Evolutionary conservation across 2,113 vertebrate species (phyloP).

Genomic region (Mormoops blainvillei): DNA sequence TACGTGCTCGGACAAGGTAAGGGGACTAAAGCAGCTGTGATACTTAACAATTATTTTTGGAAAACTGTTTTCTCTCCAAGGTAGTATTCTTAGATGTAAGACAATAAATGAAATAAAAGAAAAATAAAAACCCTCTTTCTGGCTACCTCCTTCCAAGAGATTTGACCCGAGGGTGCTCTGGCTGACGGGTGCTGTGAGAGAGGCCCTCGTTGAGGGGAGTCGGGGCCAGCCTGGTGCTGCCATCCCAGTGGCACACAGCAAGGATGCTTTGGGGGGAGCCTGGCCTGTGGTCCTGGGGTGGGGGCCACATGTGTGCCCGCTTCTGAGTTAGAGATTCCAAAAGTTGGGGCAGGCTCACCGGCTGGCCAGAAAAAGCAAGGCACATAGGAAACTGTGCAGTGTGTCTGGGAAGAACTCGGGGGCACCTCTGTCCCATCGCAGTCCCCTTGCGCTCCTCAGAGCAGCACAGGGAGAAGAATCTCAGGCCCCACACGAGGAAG

Average conservation of each 20-base stretch:
- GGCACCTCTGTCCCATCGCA: background rate
- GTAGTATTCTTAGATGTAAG: background rate
- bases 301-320: background rate
- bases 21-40: background rate
- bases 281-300: background rate
- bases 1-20: background rate
- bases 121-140: background rate
- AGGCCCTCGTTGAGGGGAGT: background rate
- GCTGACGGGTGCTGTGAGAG: background rate
- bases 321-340: background rate
- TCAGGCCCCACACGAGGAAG: background rate
- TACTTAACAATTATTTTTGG: background rate
- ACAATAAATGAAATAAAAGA: background rate
- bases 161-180: background rate
- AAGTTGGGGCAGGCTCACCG: background rate
- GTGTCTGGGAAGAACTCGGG: background rate
- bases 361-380: background rate
- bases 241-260: background rate
- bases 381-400: too few species aligned
- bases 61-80: slow-evolving; percentile 10
- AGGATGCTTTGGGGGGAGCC: background rate
- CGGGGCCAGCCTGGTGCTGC: background rate
- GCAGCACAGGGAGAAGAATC: background rate
- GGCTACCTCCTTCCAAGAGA: background rate
- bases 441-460: background rate